These are phyloP conservation scores for Poecilia wingei DNA, from an alignment of 2,797 vertebrate species.

Conservation along the genomic window DNA sequence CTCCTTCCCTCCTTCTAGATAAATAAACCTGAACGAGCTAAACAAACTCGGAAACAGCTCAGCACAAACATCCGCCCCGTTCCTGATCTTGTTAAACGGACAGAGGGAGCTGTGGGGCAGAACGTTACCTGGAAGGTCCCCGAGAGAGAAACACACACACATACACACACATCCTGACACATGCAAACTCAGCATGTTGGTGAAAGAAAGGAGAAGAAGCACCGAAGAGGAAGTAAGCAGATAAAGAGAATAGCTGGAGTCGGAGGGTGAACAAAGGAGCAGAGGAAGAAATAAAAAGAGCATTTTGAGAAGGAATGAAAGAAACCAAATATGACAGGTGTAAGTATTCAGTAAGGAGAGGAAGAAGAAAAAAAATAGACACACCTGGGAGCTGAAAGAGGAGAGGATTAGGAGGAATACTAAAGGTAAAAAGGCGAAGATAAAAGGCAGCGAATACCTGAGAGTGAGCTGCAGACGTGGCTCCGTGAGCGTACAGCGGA, in stretches of 20 bases:
- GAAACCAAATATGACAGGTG: constrained; percentile 63
- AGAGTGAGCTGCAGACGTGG: constrained; percentile 16
- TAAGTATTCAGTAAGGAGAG: constrained; percentile 35
- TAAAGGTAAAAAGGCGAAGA: background rate
- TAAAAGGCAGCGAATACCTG: constrained; percentile 27
- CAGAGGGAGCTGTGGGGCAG: constrained; percentile 35
- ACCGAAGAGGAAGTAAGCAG: constrained; percentile 3
- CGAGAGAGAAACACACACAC: background rate
- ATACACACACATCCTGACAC: constrained; percentile 4
- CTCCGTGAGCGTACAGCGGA: constrained; percentile 2
- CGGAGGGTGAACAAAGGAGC: constrained; percentile 38
- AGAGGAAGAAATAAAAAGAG: constrained; percentile 36
- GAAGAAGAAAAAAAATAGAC: constrained; percentile 7
- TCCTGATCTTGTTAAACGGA: constrained; percentile 46
- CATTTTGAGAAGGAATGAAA: constrained; percentile 50
- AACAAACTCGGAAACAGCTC: constrained; percentile 33
- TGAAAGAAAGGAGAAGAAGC: constrained; percentile 18
- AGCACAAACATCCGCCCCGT: constrained; percentile 50
- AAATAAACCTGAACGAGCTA: constrained; percentile 9
- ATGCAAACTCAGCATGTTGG: constrained; percentile 21
- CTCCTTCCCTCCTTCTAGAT: background rate
- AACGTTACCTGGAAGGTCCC: constrained; percentile 41
- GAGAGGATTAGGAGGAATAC: constrained; percentile 38
- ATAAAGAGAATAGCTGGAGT: constrained; percentile 19
- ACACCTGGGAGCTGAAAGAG: constrained; percentile 18